Base-by-base conservation (phyloP, 2,888 invertebrate species). In the Drosophila emarginata region DNA sequence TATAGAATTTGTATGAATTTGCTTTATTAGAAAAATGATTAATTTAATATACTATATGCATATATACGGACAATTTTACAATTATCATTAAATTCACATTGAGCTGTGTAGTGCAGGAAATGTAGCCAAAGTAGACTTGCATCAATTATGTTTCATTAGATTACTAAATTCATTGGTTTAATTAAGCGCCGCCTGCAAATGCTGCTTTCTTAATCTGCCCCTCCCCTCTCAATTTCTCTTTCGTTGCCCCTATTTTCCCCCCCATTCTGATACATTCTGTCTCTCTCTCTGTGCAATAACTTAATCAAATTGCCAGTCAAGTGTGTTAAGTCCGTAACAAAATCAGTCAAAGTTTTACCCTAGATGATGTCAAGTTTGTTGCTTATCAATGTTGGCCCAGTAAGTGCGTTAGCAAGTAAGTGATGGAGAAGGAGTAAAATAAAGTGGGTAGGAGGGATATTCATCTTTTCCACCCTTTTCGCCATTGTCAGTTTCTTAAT, bases 141-240 rank as follows among this genome's bases (percentile, higher is more conserved):
- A 58, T 72, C 73, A 73, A 72, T 72, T 72, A 74, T 69, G 66
- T 66, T 86, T 86, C 78, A 81, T 81, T 86, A 76, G 73, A 73
- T 71, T 61, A 72, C 73, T 70, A 64, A 80, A 73, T 77, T 73
- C 45, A 45, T 45, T 45, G 18, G 18, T 45, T 45, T 11, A 86
- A 82, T 82, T 72, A 57, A 64, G 70, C 21, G 45, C 15, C 18
- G 40, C 21, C 52, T 23, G 15, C 2, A 12, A 64, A 40, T 23
- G 51, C 26, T 5, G 51, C 7, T 52, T 39, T 18, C 9, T 40
- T 45, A 57, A 26, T n/a, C 4, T 39, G 5, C 6, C 12, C 21
- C 11, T 14, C 18, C 15, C 21, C 11, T 14, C 18, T 15, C 37
- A 28, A 9, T n/a, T 12, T 9, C 52, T 6, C 54, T n/a, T 12